Evolutionary conservation across 2,888 invertebrate genomes (phyloP), one percentile per base, ranked within the genome.

Genomic region (Hemistola chrysoprasaria): DNA sequence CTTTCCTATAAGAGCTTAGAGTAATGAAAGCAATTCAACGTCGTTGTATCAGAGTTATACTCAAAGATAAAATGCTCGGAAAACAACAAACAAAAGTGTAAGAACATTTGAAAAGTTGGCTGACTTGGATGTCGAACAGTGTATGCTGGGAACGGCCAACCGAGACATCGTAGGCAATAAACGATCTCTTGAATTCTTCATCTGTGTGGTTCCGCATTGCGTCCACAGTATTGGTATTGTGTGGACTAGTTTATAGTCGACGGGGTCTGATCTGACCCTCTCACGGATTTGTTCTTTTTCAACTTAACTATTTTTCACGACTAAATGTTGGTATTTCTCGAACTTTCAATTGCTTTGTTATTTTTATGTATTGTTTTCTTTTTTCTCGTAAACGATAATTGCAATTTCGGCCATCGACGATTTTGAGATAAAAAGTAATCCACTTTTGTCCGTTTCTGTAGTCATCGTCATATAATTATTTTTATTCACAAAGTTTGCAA

Each of bases 181-280:
- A 68, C 67, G 68, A 74, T 69, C 61, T 65, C 56, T 60, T 59
- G 57, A 65, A 68, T 68, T 69, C 58, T 62, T 71, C 67, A 67
- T 70, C 68, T 66, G 68, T 62, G 49, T 48, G 62, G 65, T 75
- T 74, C 73, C 74, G 71, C 73, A 71, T 73, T 71, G 71, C 69
- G 53, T 61, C 65, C 59, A 60, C 59, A 67, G 71, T 71, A 69
- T 70, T 65, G 69, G 62, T 16, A 16, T 16, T 16, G 16, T 2
- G 2, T 16, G 4, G 16, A n/a, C 55, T 64, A 66, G 64, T 68
- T 71, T 71, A 62, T 59, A 65, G 66, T 61, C 64, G 48, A 48
- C 45, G 49, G 64, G 66, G 66, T 66, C n/a, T n/a, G n/a, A n/a
- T n/a, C n/a, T n/a, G 69, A 67, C 64, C 65, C 65, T 60, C 47